Evolutionary conservation across 2,888 invertebrate species (phyloP), one percentile per base, ranked within the genome.

Genomic region (Dolichopus griseipennis): DNA sequence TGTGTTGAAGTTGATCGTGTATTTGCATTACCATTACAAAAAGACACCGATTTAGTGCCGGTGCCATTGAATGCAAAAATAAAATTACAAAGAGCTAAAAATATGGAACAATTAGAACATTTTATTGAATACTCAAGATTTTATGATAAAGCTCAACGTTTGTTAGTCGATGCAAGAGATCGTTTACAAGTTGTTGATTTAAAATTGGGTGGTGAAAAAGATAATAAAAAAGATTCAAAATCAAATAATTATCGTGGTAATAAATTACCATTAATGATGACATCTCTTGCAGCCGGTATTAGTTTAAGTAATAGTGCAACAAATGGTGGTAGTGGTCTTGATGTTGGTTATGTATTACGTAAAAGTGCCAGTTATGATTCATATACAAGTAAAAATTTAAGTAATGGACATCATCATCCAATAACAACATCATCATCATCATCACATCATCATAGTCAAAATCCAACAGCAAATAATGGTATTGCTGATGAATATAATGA

Each of bases 401-500:
- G 86, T 0, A 81, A 80, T 61, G 65, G 65, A 21, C 64, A 63
- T 33, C 10, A 78, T 73, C 77, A 80, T 74, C 73, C 76, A 75
- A 70, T 77, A 22, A 64, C 27, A 77, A 83, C 69, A 83, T 85
- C 69, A 63, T n/a, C 20, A n/a, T n/a, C 34, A 37, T 20, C 64
- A 37, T 34, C 64, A 33, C n/a, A 33, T 34, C 85, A 83, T 73
- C 84, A 81, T 75, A 84, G 83, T 73, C 80, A 78, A 72, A 71
- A 72, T 9, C 71, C 68, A 15, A 73, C 73, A 43, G 83, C 84
- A 75, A 83, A 83, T 73, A 84, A 83, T 73, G 86, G 85, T 74
- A 84, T 86, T 77, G 90, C 89, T 41, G 92, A 93, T 78, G 94
- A 95, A 76, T 95, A 96, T 81, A 94, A 95, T 75, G 95, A 97